These are phyloP conservation scores for Xylocopa sonorina DNA, from an alignment of 1,140 invertebrate genomes.

Conservation along the genomic window DNA sequence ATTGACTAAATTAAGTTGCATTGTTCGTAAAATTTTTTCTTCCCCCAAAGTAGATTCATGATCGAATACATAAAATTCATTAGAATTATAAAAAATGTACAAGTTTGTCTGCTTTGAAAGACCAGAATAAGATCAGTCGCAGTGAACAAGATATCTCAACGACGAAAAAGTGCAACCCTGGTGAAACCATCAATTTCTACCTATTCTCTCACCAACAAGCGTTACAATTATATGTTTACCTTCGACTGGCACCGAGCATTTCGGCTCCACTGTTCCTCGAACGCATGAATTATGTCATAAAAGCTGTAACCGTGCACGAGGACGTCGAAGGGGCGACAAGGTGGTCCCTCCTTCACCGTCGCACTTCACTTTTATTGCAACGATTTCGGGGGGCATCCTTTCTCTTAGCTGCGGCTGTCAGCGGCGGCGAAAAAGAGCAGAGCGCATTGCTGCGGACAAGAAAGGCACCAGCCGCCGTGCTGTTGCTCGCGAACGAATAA, in stretches of 20 bases:
- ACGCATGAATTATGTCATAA: constrained; percentile 3
- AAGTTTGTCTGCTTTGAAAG: too few relatives aligned
- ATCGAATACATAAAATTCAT: too few relatives aligned
- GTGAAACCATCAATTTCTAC: neutral
- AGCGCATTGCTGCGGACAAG: constrained; percentile 46
- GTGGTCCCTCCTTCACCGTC: constrained; percentile 25
- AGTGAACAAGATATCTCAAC: neutral
- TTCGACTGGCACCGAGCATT: neutral
- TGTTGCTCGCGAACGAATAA: constrained; percentile 44
- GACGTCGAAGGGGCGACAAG: neutral
- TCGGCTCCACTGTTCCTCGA: neutral
- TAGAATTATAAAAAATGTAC: too few relatives aligned
- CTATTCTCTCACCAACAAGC: neutral
- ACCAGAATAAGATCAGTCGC: too few relatives aligned
- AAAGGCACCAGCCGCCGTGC: constrained; percentile 40
- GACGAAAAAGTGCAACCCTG: neutral
- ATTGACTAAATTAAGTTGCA: too few relatives aligned
- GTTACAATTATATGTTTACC: neutral
- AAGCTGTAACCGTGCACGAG: neutral
- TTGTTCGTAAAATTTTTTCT: too few relatives aligned
- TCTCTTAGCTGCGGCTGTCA: neutral
- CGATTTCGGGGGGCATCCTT: constrained; percentile 37
- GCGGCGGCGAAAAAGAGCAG: constrained; percentile 43
- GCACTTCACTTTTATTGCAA: constrained; percentile 47
- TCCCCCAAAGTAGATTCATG: too few relatives aligned